Percentiles rank a stretch among this genome's conserved stretches.
These are phyloP conservation scores for Ciconia stormi DNA, from an alignment of 2,113 vertebrate species.

Conservation along the genomic window DNA sequence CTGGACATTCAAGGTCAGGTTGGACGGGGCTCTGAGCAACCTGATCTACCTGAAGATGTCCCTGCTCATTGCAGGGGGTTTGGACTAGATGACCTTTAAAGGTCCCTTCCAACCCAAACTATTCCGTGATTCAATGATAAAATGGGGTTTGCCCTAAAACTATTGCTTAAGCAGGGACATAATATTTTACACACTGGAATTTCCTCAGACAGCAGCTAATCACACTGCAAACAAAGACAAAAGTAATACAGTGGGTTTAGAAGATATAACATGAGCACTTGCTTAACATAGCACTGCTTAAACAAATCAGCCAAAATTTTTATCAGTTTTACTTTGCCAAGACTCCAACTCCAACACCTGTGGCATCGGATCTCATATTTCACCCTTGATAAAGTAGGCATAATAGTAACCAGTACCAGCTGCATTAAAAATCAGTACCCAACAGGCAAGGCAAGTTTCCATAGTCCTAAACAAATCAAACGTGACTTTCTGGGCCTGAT, in stretches of 20 bases:
- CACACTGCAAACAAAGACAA: not conserved
- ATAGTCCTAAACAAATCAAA: not conserved
- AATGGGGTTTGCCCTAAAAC: not conserved
- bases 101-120: not conserved
- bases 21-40: not conserved
- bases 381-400: not conserved
- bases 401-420: not conserved
- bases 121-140: not conserved
- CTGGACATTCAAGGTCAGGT: not conserved
- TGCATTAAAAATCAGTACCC: not conserved
- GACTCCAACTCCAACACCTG: not conserved
- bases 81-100: not conserved
- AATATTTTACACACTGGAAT: not conserved
- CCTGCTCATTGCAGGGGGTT: not conserved
- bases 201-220: not conserved
- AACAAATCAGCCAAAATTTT: not conserved
- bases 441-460: not conserved
- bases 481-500: not conserved
- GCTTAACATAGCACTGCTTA: not conserved
- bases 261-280: not conserved
- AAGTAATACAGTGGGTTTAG: not conserved
- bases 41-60: not conserved
- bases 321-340: not conserved
- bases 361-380: not conserved
- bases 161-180: not conserved